phyloP scores from a whole-genome alignment of 2,113 vertebrate species.

The Ifrita kowaldi region DNA sequence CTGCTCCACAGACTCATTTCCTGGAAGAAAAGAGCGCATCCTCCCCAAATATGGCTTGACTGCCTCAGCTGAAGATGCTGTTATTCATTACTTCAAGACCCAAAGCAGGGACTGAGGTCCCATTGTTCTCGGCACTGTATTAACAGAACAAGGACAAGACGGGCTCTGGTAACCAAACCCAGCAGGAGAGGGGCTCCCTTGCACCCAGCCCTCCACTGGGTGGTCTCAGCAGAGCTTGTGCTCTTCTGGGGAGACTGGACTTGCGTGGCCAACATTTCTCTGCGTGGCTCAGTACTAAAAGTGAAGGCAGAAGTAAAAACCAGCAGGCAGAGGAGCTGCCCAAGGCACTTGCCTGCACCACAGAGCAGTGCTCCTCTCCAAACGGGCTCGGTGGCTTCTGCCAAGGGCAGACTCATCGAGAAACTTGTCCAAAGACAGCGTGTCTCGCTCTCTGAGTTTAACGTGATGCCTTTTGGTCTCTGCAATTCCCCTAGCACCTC shows the following conservation, averaged over 20 bases:
- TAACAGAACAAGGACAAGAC: background rate
- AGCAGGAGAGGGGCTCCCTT: background rate
- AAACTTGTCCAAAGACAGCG: constrained; percentile 55
- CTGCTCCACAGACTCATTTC: background rate
- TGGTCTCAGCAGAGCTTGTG: background rate
- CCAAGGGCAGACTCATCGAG: constrained; percentile 50
- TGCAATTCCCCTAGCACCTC: constrained; percentile 62
- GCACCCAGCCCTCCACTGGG: background rate
- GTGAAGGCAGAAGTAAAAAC: background rate
- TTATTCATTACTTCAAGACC: constrained; percentile 15
- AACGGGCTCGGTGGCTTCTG: background rate
- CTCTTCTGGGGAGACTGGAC: background rate
- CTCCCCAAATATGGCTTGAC: background rate
- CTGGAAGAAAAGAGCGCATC: background rate
- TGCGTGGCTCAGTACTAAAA: background rate
- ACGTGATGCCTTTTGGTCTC: constrained; percentile 65
- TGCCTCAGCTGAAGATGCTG: constrained; percentile 24
- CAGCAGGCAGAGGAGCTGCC: background rate
- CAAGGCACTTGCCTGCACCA: background rate
- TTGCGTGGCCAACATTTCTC: background rate
- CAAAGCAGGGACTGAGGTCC: background rate
- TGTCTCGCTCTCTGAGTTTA: constrained; percentile 18
- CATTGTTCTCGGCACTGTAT: background rate
- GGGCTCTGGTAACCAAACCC: background rate
- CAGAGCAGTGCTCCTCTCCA: background rate